Evolutionary conservation across 2,888 invertebrate genomes (phyloP), one percentile per base, ranked within the genome.

Genomic region (Drosophila borealis): DNA sequence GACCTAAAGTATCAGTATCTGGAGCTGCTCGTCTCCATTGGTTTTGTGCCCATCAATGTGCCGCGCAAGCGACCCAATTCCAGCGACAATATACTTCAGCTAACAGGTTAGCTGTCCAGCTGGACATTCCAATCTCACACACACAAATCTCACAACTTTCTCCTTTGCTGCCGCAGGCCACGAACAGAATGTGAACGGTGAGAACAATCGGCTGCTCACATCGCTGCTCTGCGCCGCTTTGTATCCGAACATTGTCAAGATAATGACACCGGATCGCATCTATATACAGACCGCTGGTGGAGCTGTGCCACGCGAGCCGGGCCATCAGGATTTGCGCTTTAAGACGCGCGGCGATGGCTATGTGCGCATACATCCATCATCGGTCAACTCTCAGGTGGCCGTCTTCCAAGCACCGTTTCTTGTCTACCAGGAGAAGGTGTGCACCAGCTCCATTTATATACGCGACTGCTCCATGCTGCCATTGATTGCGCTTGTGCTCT

Each of bases 191-290:
- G 92, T 93, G 9, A 96, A 97, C 80, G 95, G 96, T 3, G 95
- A 95, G 5, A 97, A 96, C 82, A 94, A 95, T 67, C 94, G 94
- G 63, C 91, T 97, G n/a, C 90, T 97, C 19, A 94, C 96, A 54
- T 98, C 98, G 0, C 95, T 98, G 29, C 93, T 99, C 45, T 97
- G 97, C 90, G 98, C 98, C 2, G 98, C 98, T 0, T 93, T 98
- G 19, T 99, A 98, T 92, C 99, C 99, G 0, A 98, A 98, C 90
- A 94, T 99, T 36, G 96, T 97, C 0, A 96, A 97, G 93, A 95
- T 92, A 0, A 92, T 96, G 51, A 96, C 96, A 0, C 97, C 97
- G 0, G 96, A 96, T 80, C 96, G 96, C 88, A 95, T 95, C 0
- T 97, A 95, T 91, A 94, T 95, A 86, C 94, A 95, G 90, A 95